phyloP scores from a whole-genome alignment of 1,140 invertebrate genomes.

The Aculops lycopersici region DNA sequence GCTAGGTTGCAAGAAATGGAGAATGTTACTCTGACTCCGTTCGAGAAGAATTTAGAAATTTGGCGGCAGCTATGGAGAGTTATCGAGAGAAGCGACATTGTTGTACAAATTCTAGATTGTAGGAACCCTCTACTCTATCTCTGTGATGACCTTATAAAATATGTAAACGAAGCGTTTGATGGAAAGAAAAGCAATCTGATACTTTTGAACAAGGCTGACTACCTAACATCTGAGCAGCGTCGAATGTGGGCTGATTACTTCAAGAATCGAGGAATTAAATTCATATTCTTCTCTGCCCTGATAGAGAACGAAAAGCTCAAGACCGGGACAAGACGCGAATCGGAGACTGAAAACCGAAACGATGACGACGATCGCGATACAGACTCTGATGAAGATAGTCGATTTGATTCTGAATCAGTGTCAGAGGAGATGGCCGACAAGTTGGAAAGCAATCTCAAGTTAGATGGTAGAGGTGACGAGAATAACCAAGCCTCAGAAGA shows the following conservation, averaged over 20 bases:
- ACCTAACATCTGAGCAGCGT: conserved; percentile 45
- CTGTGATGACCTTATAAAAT: conserved; percentile 67
- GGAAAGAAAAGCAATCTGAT: conserved; percentile 42
- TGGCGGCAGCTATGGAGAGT: conserved; percentile 97
- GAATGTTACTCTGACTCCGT: conserved; percentile 57
- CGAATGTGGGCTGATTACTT: conserved; percentile 64
- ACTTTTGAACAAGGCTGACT: conserved; percentile 86
- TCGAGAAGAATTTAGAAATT: conserved; percentile 88
- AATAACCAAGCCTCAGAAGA: conserved; percentile 1
- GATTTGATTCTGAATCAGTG: conserved; percentile 1
- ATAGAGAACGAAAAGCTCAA: conserved; percentile 13
- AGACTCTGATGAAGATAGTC: conserved; percentile 2
- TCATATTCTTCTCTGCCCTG: conserved; percentile 52
- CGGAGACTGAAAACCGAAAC: neutral
- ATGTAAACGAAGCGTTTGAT: conserved; percentile 48
- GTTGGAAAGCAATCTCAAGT: conserved; percentile 1
- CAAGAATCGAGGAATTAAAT: conserved; percentile 24
- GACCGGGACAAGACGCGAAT: neutral
- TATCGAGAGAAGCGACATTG: conserved; percentile 65
- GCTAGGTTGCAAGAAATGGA: conserved; percentile 43
- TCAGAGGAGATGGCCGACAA: neutral
- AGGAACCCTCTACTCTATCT: conserved; percentile 78
- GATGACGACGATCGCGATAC: neutral
- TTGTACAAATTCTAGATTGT: conserved; percentile 84
- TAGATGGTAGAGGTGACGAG: too few relatives aligned